Evolutionary conservation across 2,113 vertebrate genomes (phyloP).

Genomic region (Aegotheles bennettii): DNA sequence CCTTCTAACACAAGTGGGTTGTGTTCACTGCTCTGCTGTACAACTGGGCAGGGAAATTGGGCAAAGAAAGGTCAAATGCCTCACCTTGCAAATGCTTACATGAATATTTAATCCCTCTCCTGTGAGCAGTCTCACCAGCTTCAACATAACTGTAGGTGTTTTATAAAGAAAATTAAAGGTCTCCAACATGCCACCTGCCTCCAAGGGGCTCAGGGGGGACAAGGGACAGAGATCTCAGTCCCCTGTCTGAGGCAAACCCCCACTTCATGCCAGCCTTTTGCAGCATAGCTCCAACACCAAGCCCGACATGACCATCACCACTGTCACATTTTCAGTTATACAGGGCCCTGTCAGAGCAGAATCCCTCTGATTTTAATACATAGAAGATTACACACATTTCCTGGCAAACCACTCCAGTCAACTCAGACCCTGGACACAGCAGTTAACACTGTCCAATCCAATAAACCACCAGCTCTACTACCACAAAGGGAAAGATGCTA

Average conservation of each 20-base stretch:
- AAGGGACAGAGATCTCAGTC: not conserved
- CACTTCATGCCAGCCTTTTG: not conserved
- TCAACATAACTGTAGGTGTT: not conserved
- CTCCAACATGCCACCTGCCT: not conserved
- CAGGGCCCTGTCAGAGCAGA: not conserved
- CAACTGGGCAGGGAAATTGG: not conserved
- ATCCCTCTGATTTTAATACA: not conserved
- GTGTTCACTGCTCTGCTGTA: not conserved
- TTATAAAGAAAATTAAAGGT: not conserved
- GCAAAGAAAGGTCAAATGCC: not conserved
- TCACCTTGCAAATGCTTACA: constrained; percentile 7
- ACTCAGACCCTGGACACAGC: not conserved
- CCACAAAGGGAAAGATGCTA: not conserved
- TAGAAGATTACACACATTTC: not conserved
- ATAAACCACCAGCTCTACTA: not conserved
- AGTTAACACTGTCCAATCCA: not conserved
- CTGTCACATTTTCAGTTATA: accelerated
- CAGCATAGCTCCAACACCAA: not conserved
- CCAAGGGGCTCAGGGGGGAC: accelerated
- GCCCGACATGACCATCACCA: not conserved
- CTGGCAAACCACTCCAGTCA: not conserved
- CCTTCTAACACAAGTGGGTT: not conserved
- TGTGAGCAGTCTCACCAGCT: not conserved
- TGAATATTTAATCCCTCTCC: not conserved
- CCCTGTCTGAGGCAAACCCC: not conserved